Evolutionary conservation across 2,113 vertebrate species (phyloP).

Genomic region (Carollia perspicillata): DNA sequence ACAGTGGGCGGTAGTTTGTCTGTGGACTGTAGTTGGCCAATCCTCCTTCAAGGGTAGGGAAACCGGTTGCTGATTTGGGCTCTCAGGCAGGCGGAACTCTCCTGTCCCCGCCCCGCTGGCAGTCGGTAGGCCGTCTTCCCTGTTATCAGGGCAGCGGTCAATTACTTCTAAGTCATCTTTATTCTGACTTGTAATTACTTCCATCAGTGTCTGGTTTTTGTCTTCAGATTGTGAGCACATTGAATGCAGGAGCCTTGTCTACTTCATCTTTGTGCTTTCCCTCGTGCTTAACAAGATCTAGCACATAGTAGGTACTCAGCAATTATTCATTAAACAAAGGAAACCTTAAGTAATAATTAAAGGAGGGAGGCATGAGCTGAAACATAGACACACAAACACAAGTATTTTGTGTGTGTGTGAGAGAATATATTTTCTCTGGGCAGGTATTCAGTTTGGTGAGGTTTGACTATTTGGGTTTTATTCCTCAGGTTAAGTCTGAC

Average conservation of each 20-base stretch:
- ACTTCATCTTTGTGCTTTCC: not conserved
- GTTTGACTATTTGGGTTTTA: not conserved
- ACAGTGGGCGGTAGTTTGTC: not conserved
- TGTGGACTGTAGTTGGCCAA: not conserved
- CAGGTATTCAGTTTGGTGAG: slow-evolving; percentile 14
- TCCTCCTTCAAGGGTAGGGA: not conserved
- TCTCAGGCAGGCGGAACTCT: not conserved
- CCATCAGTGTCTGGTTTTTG: not conserved
- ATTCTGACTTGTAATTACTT: not conserved
- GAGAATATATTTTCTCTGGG: not conserved
- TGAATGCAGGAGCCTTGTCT: not conserved
- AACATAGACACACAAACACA: not conserved
- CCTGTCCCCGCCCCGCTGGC: not conserved
- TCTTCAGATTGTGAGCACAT: not conserved
- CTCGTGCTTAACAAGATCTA: not conserved
- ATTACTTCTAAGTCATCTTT: not conserved
- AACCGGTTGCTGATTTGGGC: not conserved
- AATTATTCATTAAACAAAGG: slow-evolving; percentile 8
- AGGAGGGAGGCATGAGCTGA: not conserved
- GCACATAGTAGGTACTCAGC: not conserved
- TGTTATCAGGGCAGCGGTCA: not conserved
- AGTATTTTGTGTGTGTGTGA: not conserved
- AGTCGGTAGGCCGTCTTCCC: not conserved
- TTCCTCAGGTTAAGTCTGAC: not conserved
- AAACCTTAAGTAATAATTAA: not conserved